Base-by-base conservation (phyloP, 2,797 vertebrate species). In the Danio aesculapii region DNA sequence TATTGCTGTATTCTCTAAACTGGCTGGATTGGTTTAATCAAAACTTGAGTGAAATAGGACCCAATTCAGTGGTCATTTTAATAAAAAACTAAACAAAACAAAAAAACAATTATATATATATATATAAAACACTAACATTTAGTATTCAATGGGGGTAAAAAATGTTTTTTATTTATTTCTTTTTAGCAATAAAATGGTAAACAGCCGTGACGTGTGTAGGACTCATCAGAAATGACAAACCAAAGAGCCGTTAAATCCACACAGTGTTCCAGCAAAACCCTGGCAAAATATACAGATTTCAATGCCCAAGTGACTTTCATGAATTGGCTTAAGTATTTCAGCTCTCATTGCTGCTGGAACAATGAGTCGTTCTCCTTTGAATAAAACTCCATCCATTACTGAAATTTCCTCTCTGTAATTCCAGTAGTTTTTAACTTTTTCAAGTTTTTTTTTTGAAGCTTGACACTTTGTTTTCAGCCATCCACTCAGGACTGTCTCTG, bases 401-500 rank as follows among this genome's bases (percentile, higher is more conserved):
- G 77, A 76, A 52, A 85, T 59, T 78, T 76, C 43, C 8, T 83
- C 78, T 59, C 62, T 75, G 77, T 21, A 84, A 13, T 81, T 81
- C 82, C 63, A 84, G 14, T 80, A 71, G 1, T 0, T 5, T 75
- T 41, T 14, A 80, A 75, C n/a, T n/a, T n/a, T n/a, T n/a, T n/a
- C n/a, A n/a, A n/a, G n/a, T n/a, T n/a, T 67, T 80, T 83, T 46
- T 50, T 21, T 52, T 41, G 62, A 7, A 13, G 62, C 41, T 79
- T 68, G 52, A 19, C 13, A 14, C 39, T 73, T 74, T 7, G 4
- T 63, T 13, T 62, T 12, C 5, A 47, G 74, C 55, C 49, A 66
- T 55, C 74, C 70, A 61, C 8, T 43, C 9, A 57, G 62, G 1
- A 63, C 64, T 19, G 61, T 70, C 43, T 78, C 58, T 76, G 41